Base-by-base conservation (phyloP, 2,113 vertebrate species). In the Cinclus cinclus region DNA sequence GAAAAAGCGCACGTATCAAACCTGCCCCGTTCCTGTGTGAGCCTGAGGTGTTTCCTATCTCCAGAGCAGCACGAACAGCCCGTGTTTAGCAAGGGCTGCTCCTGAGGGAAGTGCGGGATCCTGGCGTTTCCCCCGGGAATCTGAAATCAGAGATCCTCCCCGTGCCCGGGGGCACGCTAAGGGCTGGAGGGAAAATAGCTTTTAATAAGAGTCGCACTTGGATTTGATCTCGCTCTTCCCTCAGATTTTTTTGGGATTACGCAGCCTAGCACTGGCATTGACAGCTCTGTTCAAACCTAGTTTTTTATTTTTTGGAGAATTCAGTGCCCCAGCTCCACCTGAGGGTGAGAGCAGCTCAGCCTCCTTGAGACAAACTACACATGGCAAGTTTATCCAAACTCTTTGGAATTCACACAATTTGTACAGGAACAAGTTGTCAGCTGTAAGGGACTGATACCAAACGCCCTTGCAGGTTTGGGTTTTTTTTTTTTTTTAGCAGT, bases 361-460 rank as follows among this genome's bases (percentile, higher is more conserved):
- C 31, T 63, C 58, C 41, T 14, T 1, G 18, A 77, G 85, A 83
- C 68, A 28, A 88, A 30, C 23, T 6, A 13, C 71, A 47, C 30
- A 31, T 11, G 71, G 63, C 31, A 52, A 50, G 22, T 77, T 94
- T 92, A 44, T 30, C 68, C 37, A 86, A 92, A 77, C 59, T 31
- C 18, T 39, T 13, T 49, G 71, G 78, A 97, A 78, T 85, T 78
- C 83, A 64, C 47, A 50, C 55, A 31, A 14, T 44, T 92, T n/a
- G 56, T 49, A 35, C 67, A 81, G 83, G 80, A 94, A 93, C 31
- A 28, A 74, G 15, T 50, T 77, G 69, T 64, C 85, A 96, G 76
- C 93, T 95, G 39, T 15, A 44, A 80, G 68, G 50, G 46, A 76
- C 90, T 63, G 91, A 94, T 93, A 94, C 13, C 93, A 92, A 97